These are phyloP conservation scores for Lysiphlebus fabarum DNA, from an alignment of 1,140 invertebrate genomes.

Conservation along the genomic window DNA sequence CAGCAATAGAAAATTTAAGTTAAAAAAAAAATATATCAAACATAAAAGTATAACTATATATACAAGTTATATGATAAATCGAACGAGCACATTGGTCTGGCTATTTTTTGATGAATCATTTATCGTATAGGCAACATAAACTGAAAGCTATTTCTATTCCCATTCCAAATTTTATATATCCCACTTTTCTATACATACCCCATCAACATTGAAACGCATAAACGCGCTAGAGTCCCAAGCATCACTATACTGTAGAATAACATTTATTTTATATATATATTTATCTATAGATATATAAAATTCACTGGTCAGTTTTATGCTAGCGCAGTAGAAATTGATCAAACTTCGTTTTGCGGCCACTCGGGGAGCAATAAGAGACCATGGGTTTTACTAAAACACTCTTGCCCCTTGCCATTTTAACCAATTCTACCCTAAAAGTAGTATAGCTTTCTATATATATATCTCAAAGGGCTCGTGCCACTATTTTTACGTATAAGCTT, in stretches of 20 bases:
- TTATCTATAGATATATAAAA: conserved; percentile 18
- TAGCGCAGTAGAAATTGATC: conserved; percentile 56
- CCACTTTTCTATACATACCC: neutral
- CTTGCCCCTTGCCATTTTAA: neutral
- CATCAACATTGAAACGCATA: conserved; percentile 14
- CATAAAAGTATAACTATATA: too few species aligned
- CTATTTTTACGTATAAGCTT: neutral
- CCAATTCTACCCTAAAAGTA: neutral
- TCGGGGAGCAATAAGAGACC: conserved; percentile 53
- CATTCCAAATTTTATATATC: neutral
- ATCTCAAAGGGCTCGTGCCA: conserved; percentile 44
- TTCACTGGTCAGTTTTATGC: conserved; percentile 54
- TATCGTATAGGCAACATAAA: conserved; percentile 45
- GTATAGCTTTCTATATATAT: conserved; percentile 43
- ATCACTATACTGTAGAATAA: conserved; percentile 3
- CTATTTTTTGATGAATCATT: conserved; percentile 53
- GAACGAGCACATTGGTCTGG: neutral
- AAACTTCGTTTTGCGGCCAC: conserved; percentile 57
- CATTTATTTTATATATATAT: conserved; percentile 18
- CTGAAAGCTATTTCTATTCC: conserved; percentile 11
- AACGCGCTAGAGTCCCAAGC: conserved; percentile 1
- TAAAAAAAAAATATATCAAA: too few species aligned
- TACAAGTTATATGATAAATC: too few species aligned
- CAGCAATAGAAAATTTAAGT: too few species aligned
- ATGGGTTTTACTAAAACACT: conserved; percentile 4